These are phyloP conservation scores for Nomada fucata DNA, from an alignment of 2,888 invertebrate species.

Conservation along the genomic window DNA sequence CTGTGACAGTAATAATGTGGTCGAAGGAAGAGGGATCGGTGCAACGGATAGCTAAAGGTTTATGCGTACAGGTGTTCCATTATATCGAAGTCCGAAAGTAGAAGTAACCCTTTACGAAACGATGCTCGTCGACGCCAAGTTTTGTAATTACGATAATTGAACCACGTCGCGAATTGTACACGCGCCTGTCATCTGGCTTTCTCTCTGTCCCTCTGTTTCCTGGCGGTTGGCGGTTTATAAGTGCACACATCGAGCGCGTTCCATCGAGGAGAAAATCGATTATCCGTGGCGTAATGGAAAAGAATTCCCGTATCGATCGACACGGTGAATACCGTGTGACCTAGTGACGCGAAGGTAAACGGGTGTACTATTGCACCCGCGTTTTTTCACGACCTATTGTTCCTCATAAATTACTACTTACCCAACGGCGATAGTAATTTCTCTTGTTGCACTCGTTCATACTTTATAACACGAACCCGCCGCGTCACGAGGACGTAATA, in stretches of 20 bases:
- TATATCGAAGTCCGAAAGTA: conserved; percentile 9
- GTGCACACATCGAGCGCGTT: conserved; percentile 17
- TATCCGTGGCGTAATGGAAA: conserved; percentile 61
- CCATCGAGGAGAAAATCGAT: conserved; percentile 59
- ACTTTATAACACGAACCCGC: conserved; percentile 19
- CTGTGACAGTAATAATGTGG: not conserved
- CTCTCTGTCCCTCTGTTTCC: conserved; percentile 1
- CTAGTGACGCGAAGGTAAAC: conserved; percentile 61
- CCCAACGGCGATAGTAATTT: conserved; percentile 19
- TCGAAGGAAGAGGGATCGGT: not conserved
- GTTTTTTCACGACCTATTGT: conserved; percentile 40
- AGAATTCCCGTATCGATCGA: conserved; percentile 62
- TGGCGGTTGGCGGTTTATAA: conserved; percentile 12
- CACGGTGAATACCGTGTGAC: conserved; percentile 44
- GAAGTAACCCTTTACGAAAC: conserved; percentile 37
- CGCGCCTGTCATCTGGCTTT: not conserved
- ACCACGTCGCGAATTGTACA: conserved; percentile 17
- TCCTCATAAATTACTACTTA: conserved; percentile 41
- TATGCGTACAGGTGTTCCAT: conserved; percentile 43
- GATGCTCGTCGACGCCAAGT: conserved; percentile 33
- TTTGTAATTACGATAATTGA: conserved; percentile 62
- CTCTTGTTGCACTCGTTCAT: conserved; percentile 24
- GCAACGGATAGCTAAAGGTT: not conserved
- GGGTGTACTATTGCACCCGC: conserved; percentile 28
- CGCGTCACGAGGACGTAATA: conserved; percentile 21